These are phyloP conservation scores for Aurelia sp. DNA, from an alignment of 30 jellyfish, hydroid and myxozoan species.

Conservation along the genomic window DNA sequence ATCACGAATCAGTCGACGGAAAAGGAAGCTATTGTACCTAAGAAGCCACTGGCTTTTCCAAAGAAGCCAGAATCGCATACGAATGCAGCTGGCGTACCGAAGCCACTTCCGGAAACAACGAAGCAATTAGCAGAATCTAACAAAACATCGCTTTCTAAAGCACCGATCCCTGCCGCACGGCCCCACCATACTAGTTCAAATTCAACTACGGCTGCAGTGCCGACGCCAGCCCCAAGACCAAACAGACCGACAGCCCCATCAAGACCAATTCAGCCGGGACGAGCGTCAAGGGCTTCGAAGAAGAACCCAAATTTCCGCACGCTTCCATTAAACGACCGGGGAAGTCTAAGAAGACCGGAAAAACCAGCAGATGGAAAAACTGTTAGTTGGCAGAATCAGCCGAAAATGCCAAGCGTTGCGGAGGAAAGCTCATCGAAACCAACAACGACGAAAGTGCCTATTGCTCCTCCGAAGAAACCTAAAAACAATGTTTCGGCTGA, in stretches of 20 bases:
- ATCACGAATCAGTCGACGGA: background rate
- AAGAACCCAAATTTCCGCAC: conserved; percentile 74
- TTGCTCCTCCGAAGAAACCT: conserved; percentile 6
- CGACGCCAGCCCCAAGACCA: conserved; percentile 65
- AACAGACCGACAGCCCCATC: conserved; percentile 4
- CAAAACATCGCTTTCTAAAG: background rate
- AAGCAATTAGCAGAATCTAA: background rate
- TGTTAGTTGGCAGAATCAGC: background rate
- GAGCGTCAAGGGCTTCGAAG: conserved; percentile 48
- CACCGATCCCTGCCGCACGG: conserved; percentile 58
- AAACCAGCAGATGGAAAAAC: conserved; percentile 14
- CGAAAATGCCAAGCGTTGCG: background rate
- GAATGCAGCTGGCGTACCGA: background rate
- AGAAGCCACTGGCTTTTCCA: background rate
- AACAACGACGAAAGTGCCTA: conserved; percentile 4
- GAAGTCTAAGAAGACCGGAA: conserved; percentile 35
- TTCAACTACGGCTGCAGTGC: conserved; percentile 5
- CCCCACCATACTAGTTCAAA: background rate
- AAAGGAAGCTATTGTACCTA: background rate
- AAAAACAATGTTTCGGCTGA: background rate
- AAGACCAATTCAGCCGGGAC: conserved; percentile 10
- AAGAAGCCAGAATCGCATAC: background rate
- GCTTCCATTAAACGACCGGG: conserved; percentile 59
- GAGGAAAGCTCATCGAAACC: conserved; percentile 27
- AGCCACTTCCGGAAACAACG: background rate